These are phyloP conservation scores for Zygaena filipendulae DNA, from an alignment of 2,888 invertebrate species.

Conservation along the genomic window DNA sequence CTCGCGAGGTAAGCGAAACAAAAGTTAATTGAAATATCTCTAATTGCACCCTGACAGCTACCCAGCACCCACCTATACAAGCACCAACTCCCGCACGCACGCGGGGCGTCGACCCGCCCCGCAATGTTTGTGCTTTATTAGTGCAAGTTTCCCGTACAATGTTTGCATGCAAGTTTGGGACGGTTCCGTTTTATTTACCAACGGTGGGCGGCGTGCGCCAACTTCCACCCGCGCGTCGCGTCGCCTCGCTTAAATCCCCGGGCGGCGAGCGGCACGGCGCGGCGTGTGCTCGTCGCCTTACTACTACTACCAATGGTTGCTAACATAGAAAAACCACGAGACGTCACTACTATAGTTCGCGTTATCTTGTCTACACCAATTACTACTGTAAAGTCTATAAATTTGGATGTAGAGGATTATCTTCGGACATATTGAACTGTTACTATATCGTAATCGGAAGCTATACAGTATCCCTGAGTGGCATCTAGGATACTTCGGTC, in stretches of 20 bases:
- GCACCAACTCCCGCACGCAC: conserved; percentile 10
- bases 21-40: conserved; percentile 53
- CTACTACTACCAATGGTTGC: too few relatives aligned
- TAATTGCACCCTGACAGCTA: conserved; percentile 33
- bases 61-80: conserved; percentile 19
- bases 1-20: too few relatives aligned
- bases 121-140: conserved; percentile 59
- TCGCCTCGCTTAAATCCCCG: conserved; percentile 23
- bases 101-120: conserved; percentile 29
- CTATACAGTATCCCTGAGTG: too few relatives aligned
- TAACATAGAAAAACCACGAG: too few relatives aligned
- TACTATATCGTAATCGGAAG: too few relatives aligned
- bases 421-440: too few relatives aligned
- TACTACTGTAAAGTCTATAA: too few relatives aligned
- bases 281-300: conserved; percentile 7
- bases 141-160: conserved; percentile 40
- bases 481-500: too few relatives aligned
- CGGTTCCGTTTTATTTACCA: conserved; percentile 34
- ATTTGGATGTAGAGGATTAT: conserved; percentile 18
- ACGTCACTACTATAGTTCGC: too few relatives aligned
- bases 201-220: conserved; percentile 25
- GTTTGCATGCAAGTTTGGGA: conserved; percentile 44
- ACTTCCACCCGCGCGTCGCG: too few relatives aligned
- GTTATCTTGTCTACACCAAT: too few relatives aligned
- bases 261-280: conserved; percentile 8